Percentiles rank a stretch among this genome's conserved stretches.
These are phyloP conservation scores for Cepaea hortensis DNA, from an alignment of 2,888 invertebrate species.

Conservation along the genomic window DNA sequence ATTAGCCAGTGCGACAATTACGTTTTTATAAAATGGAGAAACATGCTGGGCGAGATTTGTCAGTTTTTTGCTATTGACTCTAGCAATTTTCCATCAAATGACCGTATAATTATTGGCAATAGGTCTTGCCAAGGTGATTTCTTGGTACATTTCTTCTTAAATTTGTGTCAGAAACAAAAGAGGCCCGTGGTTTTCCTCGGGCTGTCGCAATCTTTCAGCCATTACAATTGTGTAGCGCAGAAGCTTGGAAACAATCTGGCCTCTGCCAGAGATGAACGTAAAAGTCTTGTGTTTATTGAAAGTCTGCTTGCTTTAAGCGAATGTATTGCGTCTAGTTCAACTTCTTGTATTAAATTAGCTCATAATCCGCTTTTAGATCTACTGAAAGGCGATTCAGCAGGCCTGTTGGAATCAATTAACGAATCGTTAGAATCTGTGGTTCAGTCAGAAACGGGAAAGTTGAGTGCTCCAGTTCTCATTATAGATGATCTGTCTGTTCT, in stretches of 20 bases:
- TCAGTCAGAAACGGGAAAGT: background rate
- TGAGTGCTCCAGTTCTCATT: constrained; percentile 43
- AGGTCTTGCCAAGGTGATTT: constrained; percentile 63
- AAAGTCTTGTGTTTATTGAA: constrained; percentile 33
- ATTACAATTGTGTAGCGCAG: constrained; percentile 66
- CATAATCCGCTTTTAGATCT: constrained; percentile 36
- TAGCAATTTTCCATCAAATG: constrained; percentile 48
- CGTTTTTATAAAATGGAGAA: constrained; percentile 48
- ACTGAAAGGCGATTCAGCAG: constrained; percentile 31
- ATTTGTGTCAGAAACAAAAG: constrained; percentile 58
- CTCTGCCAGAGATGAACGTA: constrained; percentile 55
- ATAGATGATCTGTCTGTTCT: constrained; percentile 51
- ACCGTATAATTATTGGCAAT: constrained; percentile 55
- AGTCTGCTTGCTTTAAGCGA: constrained; percentile 21
- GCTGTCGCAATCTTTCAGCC: constrained; percentile 66
- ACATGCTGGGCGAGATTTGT: constrained; percentile 51
- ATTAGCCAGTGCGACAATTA: constrained; percentile 12
- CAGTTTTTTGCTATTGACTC: constrained; percentile 51
- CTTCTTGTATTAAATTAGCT: background rate
- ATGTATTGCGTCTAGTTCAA: background rate
- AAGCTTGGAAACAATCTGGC: constrained; percentile 67
- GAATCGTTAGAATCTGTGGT: constrained; percentile 24
- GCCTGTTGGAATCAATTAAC: constrained; percentile 12
- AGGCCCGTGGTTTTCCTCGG: constrained; percentile 63
- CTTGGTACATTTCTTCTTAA: constrained; percentile 69